Evolutionary conservation across 92 coral and sea anemone genomes (phyloP), one percentile per base, ranked within the genome.

Genomic region (Porites lobata): DNA sequence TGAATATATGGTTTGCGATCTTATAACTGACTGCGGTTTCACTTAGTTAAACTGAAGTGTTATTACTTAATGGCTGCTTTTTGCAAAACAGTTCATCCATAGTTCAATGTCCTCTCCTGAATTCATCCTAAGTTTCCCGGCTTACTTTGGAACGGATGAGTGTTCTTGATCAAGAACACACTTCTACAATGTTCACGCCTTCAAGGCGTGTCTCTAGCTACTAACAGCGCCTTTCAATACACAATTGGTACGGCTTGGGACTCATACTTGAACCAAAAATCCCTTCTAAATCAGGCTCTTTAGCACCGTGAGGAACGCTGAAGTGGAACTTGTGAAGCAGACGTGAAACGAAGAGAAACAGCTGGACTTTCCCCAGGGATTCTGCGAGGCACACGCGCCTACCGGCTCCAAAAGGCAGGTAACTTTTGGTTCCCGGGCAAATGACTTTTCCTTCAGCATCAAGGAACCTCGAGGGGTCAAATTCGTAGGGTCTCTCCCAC

Each of bases 371-470:
- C 6, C 98, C 95, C n/a, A 98, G 94, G 10, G 98, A 89, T 75
- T 98, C 99, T 0, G 98, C 99, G 65, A 98, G 92, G 47, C 99
- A 98, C 13, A 98, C 99, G 4, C 99, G 81, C 18, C 99, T 78
- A 18, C 99, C 99, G 21, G 98, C 98, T 1, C 96, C 93, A 68
- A 95, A 98, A 1, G 99, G 99, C 86, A 96, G 81, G 65, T 98
- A 98, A 79, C 99, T 98, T 8, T 86, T 83, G 7, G 99, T 91
- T 1, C 96, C 98, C 11, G 99, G 99, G 26, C 98, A 91, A 6
- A 94, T 80, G 9, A 89, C 85, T 61, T 94, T 93, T 9, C 99
- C 98, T 10, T 94, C 93, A 1, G 86, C 80, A 65, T 98, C 96
- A 24, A 98, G 90, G 76, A 98, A 98, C 19, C 98, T 84, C 7